Base-by-base conservation (phyloP, 2,888 invertebrate species). In the Oeneis ivallda region DNA sequence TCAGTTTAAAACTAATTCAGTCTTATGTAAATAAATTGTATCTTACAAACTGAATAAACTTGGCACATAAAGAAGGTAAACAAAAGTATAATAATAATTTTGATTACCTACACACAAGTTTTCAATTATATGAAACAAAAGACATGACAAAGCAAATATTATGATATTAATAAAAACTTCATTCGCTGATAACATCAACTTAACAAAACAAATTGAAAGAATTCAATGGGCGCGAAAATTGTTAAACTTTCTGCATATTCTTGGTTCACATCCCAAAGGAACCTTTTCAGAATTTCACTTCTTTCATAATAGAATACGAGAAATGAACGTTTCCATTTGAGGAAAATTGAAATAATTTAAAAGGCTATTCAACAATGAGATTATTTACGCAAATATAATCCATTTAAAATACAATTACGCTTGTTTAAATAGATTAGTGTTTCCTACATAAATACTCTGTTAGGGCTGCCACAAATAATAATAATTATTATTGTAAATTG, bases 351-450 rank as follows among this genome's bases (percentile, higher is more conserved):
- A 64, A 58, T 32, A 17, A 57, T 41, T 57, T 1, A 43, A 39
- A 19, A 26, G 19, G 19, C 19, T 26, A 43, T 43, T 41, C 43
- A 57, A 57, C 41, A 41, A 43, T 43, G 11, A 26, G 39, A 57
- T 26, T 57, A 39, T 19, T 15, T 45, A 53, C 47, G 45, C 53
- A 60, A 66, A 52, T 15, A 50, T 15, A 50, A 66, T 56, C 37
- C 19, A 66, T 52, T 59, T 63, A 26, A 63, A 66, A 45, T 17
- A 15, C 57, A 62, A 58, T 62, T 63, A 63, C 49, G 52, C 45
- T 58, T 11, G 13, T 15, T 41, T 41, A 57, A 56, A 39, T 57
- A 57, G 56, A 1, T 2, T 17, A 15, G 32, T 45, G 43, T 58
- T 56, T 49, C 34, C 34, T 34, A 15, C 9, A 34, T 34, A 37